These are phyloP conservation scores for Oreochromis spilurus DNA, from an alignment of 2,113 vertebrate species.

Conservation along the genomic window DNA sequence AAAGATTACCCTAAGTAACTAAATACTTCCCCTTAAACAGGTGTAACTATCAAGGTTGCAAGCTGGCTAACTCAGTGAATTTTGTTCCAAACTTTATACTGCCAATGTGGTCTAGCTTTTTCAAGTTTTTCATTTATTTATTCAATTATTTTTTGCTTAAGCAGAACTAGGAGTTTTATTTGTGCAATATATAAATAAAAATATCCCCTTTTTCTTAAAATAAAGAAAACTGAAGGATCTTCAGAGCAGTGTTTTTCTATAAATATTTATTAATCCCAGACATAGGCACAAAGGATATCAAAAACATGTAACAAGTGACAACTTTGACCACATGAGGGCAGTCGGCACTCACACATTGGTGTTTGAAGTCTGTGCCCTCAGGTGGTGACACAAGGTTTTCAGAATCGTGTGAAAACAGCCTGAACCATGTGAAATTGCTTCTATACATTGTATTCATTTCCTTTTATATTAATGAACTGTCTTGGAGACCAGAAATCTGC, in stretches of 20 bases:
- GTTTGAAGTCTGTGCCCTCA: background rate
- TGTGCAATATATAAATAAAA: too few relatives aligned
- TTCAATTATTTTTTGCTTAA: too few relatives aligned
- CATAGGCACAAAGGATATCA: background rate
- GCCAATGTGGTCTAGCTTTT: background rate
- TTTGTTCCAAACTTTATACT: background rate
- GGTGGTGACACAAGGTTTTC: background rate
- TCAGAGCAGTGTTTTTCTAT: background rate
- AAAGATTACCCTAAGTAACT: background rate
- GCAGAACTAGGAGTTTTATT: too few relatives aligned
- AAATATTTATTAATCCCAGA: background rate
- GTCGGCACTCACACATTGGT: background rate
- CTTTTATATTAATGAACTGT: background rate
- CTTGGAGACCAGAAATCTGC: background rate
- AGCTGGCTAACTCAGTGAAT: background rate
- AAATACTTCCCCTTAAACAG: background rate
- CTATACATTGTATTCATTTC: background rate
- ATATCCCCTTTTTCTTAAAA: background rate
- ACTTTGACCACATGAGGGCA: slow-evolving; percentile 16
- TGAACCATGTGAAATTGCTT: background rate
- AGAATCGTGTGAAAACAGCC: background rate
- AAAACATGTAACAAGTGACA: background rate
- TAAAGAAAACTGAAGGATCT: background rate
- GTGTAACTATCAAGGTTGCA: background rate
- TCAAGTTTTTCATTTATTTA: too few relatives aligned